Percentiles rank a stretch among this genome's conserved stretches.
These are phyloP conservation scores for Drosophila seguyi DNA, from an alignment of 1,140 invertebrate genomes.

Conservation along the genomic window DNA sequence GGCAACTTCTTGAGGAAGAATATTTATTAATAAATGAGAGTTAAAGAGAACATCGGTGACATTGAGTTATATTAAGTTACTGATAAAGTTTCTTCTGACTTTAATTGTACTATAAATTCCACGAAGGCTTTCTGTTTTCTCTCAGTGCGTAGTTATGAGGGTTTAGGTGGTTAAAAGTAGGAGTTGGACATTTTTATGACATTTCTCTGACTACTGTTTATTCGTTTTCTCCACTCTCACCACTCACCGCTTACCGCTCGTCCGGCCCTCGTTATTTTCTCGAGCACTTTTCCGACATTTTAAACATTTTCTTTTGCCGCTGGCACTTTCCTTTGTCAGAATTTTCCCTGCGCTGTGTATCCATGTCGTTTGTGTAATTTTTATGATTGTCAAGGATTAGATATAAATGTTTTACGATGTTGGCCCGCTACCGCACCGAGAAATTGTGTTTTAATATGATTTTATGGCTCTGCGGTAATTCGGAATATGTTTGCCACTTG, in stretches of 20 bases:
- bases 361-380: constrained; percentile 77
- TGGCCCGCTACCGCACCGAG: constrained; percentile 46
- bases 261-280: constrained; percentile 31
- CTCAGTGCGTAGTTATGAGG: constrained; percentile 16
- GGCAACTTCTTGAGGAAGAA: not conserved
- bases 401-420: constrained; percentile 83
- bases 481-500: constrained; percentile 36
- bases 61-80: not conserved
- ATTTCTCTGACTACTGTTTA: constrained; percentile 77
- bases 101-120: not conserved
- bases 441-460: constrained; percentile 84
- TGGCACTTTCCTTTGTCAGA: constrained; percentile 62
- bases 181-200: constrained; percentile 74
- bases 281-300: constrained; percentile 78
- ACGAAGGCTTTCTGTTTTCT: not conserved
- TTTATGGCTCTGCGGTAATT: constrained; percentile 71
- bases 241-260: constrained; percentile 7
- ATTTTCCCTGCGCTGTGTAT: constrained; percentile 58
- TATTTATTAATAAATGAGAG: not conserved
- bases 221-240: constrained; percentile 36
- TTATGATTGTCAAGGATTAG: constrained; percentile 85
- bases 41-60: not conserved
- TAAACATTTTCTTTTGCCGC: constrained; percentile 69
- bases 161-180: constrained; percentile 20
- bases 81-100: not conserved